Percentiles rank a stretch among this genome's conserved stretches.
Conservation (phyloP, 2,888 invertebrate genomes). For the Aelia acuminata region DNA sequence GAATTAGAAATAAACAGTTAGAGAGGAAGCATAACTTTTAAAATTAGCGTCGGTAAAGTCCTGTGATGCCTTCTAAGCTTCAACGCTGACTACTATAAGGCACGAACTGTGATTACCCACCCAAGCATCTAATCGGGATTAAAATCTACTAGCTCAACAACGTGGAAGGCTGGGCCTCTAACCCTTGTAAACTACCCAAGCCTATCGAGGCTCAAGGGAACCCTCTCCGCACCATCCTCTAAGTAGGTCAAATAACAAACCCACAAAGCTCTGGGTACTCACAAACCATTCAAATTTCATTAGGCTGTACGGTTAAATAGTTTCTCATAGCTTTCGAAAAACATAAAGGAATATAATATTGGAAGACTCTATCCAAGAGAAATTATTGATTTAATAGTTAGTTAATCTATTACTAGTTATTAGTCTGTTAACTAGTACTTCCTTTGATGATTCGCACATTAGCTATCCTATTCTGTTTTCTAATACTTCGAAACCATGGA, state of each 20-base stretch:
- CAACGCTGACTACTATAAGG: neutral
- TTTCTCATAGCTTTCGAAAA: neutral
- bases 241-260: neutral
- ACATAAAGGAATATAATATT: neutral
- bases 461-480: too few relatives aligned
- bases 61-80: neutral
- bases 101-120: neutral
- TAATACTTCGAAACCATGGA: too few relatives aligned
- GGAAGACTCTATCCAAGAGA: neutral
- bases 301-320: neutral
- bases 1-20: too few relatives aligned
- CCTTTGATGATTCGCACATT: too few relatives aligned
- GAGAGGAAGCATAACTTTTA: too few relatives aligned
- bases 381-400: too few relatives aligned
- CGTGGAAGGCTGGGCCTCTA: neutral
- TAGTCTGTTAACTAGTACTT: too few relatives aligned
- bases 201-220: neutral
- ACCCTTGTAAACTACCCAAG: neutral
- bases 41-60: neutral
- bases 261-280: neutral
- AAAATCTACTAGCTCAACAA: neutral
- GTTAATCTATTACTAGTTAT: too few relatives aligned
- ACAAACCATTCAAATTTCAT: neutral
- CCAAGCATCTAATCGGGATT: neutral
- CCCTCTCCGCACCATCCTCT: too few relatives aligned